Base-by-base conservation (phyloP, 2,888 invertebrate genomes). In the Teleogryllus oceanicus region DNA sequence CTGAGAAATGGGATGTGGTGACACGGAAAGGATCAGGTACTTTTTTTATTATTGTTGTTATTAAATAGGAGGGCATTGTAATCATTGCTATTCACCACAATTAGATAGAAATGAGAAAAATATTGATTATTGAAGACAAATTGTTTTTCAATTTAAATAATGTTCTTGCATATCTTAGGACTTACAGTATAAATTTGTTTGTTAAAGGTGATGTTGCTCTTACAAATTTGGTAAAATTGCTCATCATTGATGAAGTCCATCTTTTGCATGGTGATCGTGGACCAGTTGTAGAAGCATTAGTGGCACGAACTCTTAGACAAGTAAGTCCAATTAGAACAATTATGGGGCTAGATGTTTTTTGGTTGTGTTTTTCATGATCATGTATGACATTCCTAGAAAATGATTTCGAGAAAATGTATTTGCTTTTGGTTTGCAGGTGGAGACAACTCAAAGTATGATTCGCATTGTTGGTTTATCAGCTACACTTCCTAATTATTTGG, bases 1-100 rank as follows among this genome's bases (percentile, higher is more conserved):
- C 99, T 0, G 99, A 99, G 88, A 99, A 99, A 85, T 99, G 99
- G 99, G 99, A 99, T 87, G 98, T 99, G 11, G 97, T 99, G 2
- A 99, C 99, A 0, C 90, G 99, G 83, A 99, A 99, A 87, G 94
- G 95, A 20, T 92, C 94, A 49, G 94, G 96, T 12, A 97, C 98
- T 86, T 93, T 86, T 93, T 24, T 77, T 78, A 76, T 20, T 78
- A 49, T 20, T 77, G 74, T 74, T 50, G 74, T 16, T 80, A 75
- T 82, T 80, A 79, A 77, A 80, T 86, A 11, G 16, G 13, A 49
- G 37, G 18, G 49, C 49, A 49, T 1, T 76, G n/a, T 76, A 16
- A 11, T 24, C 11, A 13, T 20, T 74, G 74, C 74, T 8, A 11
- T 18, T n/a, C 20, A 4, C 10, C 74, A 74, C 1, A 13, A n/a